Conservation (phyloP, 2,797 vertebrate species). For the Nothura maculosa region DNA sequence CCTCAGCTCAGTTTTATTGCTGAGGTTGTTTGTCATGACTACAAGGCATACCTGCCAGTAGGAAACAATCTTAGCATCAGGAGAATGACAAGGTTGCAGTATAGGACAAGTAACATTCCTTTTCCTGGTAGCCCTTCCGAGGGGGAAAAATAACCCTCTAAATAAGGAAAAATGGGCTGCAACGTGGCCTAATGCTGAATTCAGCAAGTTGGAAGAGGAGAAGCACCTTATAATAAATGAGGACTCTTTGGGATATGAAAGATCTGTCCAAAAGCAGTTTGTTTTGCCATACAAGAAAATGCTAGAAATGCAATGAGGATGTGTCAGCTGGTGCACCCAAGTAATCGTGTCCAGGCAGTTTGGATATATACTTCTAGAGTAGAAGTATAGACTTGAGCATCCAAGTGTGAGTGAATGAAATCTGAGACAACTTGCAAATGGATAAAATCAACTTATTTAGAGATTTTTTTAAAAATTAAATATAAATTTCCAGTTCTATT, state of each 20-base stretch:
- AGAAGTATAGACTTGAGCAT: no score
- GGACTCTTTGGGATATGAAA: background rate
- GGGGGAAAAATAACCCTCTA: background rate
- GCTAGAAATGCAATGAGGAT: background rate
- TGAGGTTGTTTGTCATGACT: background rate
- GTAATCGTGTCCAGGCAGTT: background rate
- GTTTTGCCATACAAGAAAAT: background rate
- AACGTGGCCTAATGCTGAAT: background rate
- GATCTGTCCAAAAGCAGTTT: background rate
- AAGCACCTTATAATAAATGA: background rate
- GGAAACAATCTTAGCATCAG: rapidly evolving
- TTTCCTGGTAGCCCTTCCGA: background rate
- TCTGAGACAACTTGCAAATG: background rate
- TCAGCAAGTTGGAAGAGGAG: background rate
- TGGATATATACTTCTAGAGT: background rate
- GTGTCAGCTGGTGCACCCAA: background rate
- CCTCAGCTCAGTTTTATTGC: no score
- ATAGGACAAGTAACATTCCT: background rate
- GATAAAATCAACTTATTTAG: background rate
- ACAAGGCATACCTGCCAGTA: background rate
- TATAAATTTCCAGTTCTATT: background rate
- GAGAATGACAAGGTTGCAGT: background rate
- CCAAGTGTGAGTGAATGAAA: background rate
- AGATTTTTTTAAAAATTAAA: background rate
- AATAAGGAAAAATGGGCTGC: background rate